Evolutionary conservation across 2,113 vertebrate genomes (phyloP), one percentile per base, ranked within the genome.

Genomic region (Poeciliopsis turrubarensis): DNA sequence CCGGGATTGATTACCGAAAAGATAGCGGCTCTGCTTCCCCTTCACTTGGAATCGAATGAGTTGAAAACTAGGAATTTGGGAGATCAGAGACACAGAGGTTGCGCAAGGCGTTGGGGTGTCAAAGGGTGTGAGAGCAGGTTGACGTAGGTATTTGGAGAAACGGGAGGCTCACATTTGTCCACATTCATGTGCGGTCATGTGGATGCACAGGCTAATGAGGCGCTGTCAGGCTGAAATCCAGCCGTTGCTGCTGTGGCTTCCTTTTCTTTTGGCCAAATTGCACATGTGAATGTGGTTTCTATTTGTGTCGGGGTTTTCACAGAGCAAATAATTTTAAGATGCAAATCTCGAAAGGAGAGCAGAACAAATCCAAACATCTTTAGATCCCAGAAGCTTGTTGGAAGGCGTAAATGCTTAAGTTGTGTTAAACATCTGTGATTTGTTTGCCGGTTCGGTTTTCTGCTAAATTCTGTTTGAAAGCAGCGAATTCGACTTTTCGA

Each of bases 1-100:
- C 6, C 41, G 14, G 75, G 41, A 83, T 86, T 87, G 84, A 89
- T 90, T 85, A 82, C 68, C 67, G 81, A 87, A 72, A 9, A 13
- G 79, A 72, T 25, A 73, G 51, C 41, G 44, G 37, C 69, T 75
- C 68, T 68, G 74, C 72, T 84, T 70, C 61, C 37, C 51, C 65
- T 76, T 68, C 34, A 22, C 31, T 80, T 60, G 31, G 68, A 84
- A 66, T 47, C 57, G 15, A 66, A 51, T 27, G 54, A 81, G 29
- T 34, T 37, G 32, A 66, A 60, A 79, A 30, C 30, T 15, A 0
- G 63, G 14, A 74, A 37, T 66, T 32, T 9, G 1, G 25, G 60
- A 76, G 69, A 76, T 82, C 54, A 39, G 75, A 80, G 64, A 31
- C 17, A 54, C 41, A 63, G 47, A 65, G 62, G 60, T 60, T 68